Evolutionary conservation across 2,113 vertebrate genomes (phyloP), one percentile per base, ranked within the genome.

Genomic region (Zapornia atra): DNA sequence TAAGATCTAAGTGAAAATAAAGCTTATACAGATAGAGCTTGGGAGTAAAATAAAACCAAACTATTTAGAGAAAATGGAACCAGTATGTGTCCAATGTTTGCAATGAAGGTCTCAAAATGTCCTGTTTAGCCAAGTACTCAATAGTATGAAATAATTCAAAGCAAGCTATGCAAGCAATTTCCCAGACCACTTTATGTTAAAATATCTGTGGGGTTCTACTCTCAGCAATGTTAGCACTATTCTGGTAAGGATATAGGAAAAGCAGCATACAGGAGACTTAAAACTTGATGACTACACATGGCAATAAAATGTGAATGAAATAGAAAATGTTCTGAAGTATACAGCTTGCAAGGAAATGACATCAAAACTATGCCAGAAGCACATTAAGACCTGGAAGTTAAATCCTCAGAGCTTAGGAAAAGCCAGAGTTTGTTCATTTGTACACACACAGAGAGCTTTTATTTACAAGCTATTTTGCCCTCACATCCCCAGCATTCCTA

Each of bases 351-450:
- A 89, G 91, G 93, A 97, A 96, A 85, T 96, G 44, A 96, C 95
- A 96, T 87, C 72, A 94, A 71, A 96, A 92, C 69, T 56, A 86
- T 61, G 86, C 73, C 94, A 96, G 89, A 68, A 95, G 48, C 86
- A 86, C 53, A 92, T 91, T 94, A 89, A 95, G 83, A 95, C 38
- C 76, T 90, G 69, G 72, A 95, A 96, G 89, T 91, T 89, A 96
- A 82, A 96, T 84, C 89, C 93, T 96, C 86, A 91, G 92, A 89
- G 83, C 72, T 96, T 92, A 95, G 69, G 86, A 96, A 95, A 91
- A 92, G 81, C 33, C 11, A 1, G 26, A 94, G 56, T 82, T 89
- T 71, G 68, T 33, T 96, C 81, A 91, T 76, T 66, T 56, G 53
- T 91, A 86, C 69, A 87, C 34, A 88, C 48, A 76, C 12, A 68